These are phyloP conservation scores for Syngnathus acus DNA, from an alignment of 2,797 vertebrate species.

Conservation along the genomic window DNA sequence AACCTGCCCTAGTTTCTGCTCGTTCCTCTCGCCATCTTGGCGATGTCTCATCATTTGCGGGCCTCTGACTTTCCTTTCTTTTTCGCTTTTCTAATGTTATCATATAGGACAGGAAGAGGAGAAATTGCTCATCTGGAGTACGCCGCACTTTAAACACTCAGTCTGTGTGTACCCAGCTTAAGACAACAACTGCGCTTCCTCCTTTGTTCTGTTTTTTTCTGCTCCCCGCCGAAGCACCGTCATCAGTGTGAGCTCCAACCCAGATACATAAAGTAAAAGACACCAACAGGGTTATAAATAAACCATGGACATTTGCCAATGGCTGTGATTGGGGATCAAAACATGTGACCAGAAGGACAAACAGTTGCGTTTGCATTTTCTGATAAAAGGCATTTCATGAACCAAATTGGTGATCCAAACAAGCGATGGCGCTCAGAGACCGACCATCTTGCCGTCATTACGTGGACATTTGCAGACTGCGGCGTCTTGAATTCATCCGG, in stretches of 20 bases:
- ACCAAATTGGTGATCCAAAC: too few species aligned
- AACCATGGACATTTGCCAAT: slow-evolving; percentile 17
- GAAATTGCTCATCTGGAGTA: background rate
- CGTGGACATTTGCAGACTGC: background rate
- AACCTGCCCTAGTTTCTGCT: slow-evolving; percentile 38
- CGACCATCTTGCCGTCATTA: background rate
- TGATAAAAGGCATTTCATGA: too few species aligned
- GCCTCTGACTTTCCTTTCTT: slow-evolving; percentile 10
- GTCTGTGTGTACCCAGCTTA: background rate
- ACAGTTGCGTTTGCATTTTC: background rate
- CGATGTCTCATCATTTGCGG: slow-evolving; percentile 7
- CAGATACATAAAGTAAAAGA: slow-evolving; percentile 45
- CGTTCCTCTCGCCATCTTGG: slow-evolving; percentile 14
- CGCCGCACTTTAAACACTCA: background rate
- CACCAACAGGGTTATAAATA: slow-evolving; percentile 38
- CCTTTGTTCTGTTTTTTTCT: background rate
- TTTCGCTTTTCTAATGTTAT: background rate
- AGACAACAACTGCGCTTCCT: background rate
- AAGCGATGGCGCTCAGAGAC: too few species aligned
- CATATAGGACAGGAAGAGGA: background rate
- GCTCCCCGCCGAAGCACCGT: slow-evolving; percentile 16
- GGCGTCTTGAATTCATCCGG: background rate
- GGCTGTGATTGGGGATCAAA: slow-evolving; percentile 1
- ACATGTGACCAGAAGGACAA: background rate
- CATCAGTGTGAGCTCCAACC: slow-evolving; percentile 47